Evolutionary conservation across 2,797 vertebrate species (phyloP), one percentile per base, ranked within the genome.

Genomic region (Thalassophryne amazonica): DNA sequence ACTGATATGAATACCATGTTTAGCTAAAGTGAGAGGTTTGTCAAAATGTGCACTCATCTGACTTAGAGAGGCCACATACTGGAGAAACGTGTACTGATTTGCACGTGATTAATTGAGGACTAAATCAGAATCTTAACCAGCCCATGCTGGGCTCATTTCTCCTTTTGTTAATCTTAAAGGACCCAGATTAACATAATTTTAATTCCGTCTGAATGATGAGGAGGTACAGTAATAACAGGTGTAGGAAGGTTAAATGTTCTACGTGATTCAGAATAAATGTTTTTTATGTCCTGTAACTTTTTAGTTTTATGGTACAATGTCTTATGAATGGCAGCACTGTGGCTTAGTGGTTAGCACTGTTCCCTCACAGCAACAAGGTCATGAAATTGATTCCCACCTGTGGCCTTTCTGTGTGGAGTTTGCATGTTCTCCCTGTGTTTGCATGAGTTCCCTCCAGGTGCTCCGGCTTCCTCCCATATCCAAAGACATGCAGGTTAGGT

Each of bases 1-100:
- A 52, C 36, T 72, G 64, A 76, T 61, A 63, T 67, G 32, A 78
- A 47, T 24, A 40, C 54, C 25, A 29, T 42, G 49, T 54, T 57
- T 56, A 19, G 55, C 53, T 60, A 41, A 38, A 56, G 43, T 17
- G 23, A 33, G 53, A 52, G 8, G 54, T 32, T 27, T 12, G 4
- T 7, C 18, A 23, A 6, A 6, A 11, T 4, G 28, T n/a, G 19
- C 37, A 39, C 48, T 47, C 36, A n/a, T 64, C 34, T 57, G 65
- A 70, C 62, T 58, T 27, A 27, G 39, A 21, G 55, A 61, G 52
- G 59, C 27, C 40, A 10, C 3, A 2, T 2, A 19, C 14, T 2
- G 5, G 42, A 65, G 48, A 20, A 36, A 7, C 1, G 1, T 3
- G 22, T 57, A 16, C 4, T 11, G 58, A 40, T 39, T 67, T 62